Conservation (phyloP, 2,888 invertebrate species). For the Eristalinus sepulchralis region DNA sequence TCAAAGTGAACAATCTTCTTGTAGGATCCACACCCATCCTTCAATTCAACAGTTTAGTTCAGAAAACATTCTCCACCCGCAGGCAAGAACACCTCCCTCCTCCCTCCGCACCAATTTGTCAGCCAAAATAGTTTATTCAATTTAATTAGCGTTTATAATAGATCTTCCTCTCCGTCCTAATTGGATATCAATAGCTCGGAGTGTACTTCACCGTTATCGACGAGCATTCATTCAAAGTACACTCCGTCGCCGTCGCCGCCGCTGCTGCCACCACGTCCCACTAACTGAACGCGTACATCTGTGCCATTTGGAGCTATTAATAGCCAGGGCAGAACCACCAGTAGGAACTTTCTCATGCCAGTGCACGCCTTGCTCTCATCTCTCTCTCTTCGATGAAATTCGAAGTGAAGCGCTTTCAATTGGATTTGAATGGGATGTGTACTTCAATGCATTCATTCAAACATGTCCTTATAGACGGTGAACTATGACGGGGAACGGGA, state of each 20-base stretch:
- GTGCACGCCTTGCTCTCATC: not conserved
- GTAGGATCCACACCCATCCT: not conserved
- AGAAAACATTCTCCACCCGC: not conserved
- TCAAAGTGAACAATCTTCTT: no score
- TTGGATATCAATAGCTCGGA: conserved; percentile 42
- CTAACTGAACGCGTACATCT: conserved; percentile 12
- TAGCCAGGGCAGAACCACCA: conserved; percentile 2
- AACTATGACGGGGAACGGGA: conserved; percentile 2
- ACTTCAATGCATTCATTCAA: not conserved
- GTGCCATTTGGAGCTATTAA: conserved; percentile 30
- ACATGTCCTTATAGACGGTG: not conserved
- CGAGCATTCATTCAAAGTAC: conserved; percentile 34
- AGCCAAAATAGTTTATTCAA: not conserved
- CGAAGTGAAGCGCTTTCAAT: conserved; percentile 39
- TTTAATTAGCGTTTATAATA: conserved; percentile 1
- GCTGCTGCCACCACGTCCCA: not conserved
- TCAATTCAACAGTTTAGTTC: not conserved
- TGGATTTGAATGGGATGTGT: conserved; percentile 22
- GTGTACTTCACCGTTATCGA: conserved; percentile 24
- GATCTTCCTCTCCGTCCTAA: not conserved
- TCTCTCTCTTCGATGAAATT: conserved; percentile 9
- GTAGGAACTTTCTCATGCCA: not conserved
- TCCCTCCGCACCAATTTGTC: not conserved
- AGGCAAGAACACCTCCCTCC: not conserved
- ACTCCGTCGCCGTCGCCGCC: conserved; percentile 12